Evolutionary conservation across 2,888 invertebrate species (phyloP).

Genomic region (Unio delphinus): DNA sequence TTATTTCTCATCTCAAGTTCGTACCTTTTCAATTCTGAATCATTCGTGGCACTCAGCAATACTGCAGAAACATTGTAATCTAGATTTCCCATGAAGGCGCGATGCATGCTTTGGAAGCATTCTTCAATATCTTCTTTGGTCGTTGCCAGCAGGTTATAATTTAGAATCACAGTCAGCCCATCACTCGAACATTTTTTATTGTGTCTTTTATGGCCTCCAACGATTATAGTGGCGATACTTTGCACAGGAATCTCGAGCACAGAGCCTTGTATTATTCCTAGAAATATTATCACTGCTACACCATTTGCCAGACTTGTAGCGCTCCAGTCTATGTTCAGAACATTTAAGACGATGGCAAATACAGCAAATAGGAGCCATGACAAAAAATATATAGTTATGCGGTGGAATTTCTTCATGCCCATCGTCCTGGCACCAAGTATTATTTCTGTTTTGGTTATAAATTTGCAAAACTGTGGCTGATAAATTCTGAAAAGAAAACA

Average conservation of each 20-base stretch:
- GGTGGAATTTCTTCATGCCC: neutral
- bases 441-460: too few relatives aligned
- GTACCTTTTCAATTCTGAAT: conserved; percentile 3
- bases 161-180: conserved; percentile 8
- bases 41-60: conserved; percentile 18
- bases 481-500: too few relatives aligned
- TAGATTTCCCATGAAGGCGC: conserved; percentile 24
- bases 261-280: neutral
- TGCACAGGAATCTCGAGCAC: conserved; percentile 2
- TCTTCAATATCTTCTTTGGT: conserved; percentile 17
- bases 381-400: conserved; percentile 2
- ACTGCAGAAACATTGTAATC: conserved; percentile 13
- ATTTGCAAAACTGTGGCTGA: too few relatives aligned
- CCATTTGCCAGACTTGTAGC: neutral
- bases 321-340: conserved; percentile 1
- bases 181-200: neutral
- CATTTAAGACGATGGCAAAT: neutral
- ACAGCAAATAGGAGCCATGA: conserved; percentile 1
- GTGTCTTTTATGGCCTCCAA: neutral
- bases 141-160: conserved; percentile 25
- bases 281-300: conserved; percentile 1
- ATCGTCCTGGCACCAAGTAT: too few relatives aligned
- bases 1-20: conserved; percentile 14
- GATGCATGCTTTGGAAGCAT: conserved; percentile 16
- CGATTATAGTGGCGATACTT: conserved; percentile 1